Base-by-base conservation (phyloP, 2,888 invertebrate genomes). In the Mellilla xanthometata region DNA sequence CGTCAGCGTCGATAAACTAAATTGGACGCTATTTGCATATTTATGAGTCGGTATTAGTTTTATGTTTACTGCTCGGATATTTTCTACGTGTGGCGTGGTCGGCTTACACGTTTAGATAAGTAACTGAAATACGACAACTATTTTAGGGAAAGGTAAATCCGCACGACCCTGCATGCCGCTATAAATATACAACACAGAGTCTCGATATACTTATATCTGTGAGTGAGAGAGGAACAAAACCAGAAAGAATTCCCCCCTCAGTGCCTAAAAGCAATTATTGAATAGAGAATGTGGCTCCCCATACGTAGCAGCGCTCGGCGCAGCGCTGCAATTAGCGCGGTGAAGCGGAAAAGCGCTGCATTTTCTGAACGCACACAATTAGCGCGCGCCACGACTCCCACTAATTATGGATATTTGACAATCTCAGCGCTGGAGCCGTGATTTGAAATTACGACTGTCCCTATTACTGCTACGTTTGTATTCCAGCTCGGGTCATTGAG, bases 391-490 rank as follows among this genome's bases (percentile, higher is more conserved):
- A 13, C 39, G 19, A 22, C 7, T 15, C 39, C 23, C 32, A 34
- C 36, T 47, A 28, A 47, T 41, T 40, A 36, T 41, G 41, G 36
- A 40, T 47, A 35, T 47, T 28, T 30, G 41, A 42, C 42, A 42
- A 36, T 42, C 35, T 22, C 22, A 22, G 28, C 36, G 34, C 3
- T 9, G 13, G 19, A 10, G 24, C n/a, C n/a, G 24, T 5, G 24
- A 24, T 7, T 24, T 24, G n/a, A n/a, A n/a, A n/a, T n/a, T n/a
- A n/a, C n/a, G n/a, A 24, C 7, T n/a, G 24, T 3, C 24, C 24
- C n/a, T 24, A 24, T 24, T 24, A 24, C n/a, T 24, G n/a, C 7
- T 19, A 19, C 15, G 15, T 19, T 19, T 1, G 15, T 6, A 1
- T 1, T 19, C 15, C 15, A 6, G 4, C 15, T 19, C n/a, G n/a